phyloP scores from a whole-genome alignment of 2,113 vertebrate genomes.

The Syngnathus scovelli region DNA sequence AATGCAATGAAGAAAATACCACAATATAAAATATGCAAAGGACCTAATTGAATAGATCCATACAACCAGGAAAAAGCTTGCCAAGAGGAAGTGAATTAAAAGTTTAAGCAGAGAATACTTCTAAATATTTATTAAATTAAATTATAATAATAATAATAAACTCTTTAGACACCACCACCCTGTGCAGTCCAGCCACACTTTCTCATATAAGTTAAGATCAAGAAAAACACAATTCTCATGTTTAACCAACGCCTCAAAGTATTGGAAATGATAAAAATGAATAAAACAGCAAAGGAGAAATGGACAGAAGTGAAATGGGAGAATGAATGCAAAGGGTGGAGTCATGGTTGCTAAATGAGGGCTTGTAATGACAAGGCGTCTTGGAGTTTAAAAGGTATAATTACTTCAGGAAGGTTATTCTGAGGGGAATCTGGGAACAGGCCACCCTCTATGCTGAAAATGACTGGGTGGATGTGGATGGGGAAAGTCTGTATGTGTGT shows the following conservation, averaged over 20 bases:
- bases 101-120: neutral
- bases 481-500: slow-evolving; percentile 13
- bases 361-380: slow-evolving; percentile 63
- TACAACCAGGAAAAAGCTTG: neutral
- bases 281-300: slow-evolving; percentile 3
- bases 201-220: too few species aligned
- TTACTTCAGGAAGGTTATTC: slow-evolving; percentile 41
- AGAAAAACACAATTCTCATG: too few species aligned
- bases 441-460: slow-evolving; percentile 28
- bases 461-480: slow-evolving; percentile 47
- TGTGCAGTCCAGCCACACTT: too few species aligned
- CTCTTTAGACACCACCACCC: too few species aligned
- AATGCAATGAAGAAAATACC: neutral
- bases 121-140: neutral
- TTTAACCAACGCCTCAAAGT: slow-evolving; percentile 26
- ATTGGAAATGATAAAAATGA: slow-evolving; percentile 2
- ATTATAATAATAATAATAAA: too few species aligned
- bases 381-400: slow-evolving; percentile 49
- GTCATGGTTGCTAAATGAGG: slow-evolving; percentile 38
- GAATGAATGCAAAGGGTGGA: slow-evolving; percentile 36
- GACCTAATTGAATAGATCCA: neutral
- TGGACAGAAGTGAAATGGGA: slow-evolving; percentile 35
- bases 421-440: slow-evolving; percentile 37
- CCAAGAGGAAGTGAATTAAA: neutral
- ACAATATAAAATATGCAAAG: neutral